Percentiles rank a stretch among this genome's conserved stretches.
Evolutionary conservation across 2,797 vertebrate species (phyloP).

Genomic region (Coregonus suidteri): DNA sequence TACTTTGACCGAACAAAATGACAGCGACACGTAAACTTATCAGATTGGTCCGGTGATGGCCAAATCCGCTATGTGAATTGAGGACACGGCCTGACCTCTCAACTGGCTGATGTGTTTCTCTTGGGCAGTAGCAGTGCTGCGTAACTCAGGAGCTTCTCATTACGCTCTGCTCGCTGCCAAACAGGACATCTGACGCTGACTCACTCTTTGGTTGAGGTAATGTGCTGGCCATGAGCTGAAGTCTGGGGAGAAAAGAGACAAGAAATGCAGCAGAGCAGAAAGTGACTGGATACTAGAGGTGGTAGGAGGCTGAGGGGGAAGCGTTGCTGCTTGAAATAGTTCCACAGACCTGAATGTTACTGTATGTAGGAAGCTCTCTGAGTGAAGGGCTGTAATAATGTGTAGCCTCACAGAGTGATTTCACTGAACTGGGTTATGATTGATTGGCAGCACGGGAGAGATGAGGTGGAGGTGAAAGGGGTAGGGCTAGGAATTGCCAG

Average conservation of each 20-base stretch:
- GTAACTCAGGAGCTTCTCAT: slow-evolving; percentile 6
- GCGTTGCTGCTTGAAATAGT: slow-evolving; percentile 27
- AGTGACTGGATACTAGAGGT: not conserved
- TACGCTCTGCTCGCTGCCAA: not conserved
- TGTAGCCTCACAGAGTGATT: too few relatives aligned
- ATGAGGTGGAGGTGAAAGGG: slow-evolving; percentile 4
- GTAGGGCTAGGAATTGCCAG: too few relatives aligned
- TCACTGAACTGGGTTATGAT: slow-evolving; percentile 25
- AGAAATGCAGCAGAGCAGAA: not conserved
- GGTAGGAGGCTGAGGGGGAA: slow-evolving; percentile 13
- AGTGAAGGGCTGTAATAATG: too few relatives aligned
- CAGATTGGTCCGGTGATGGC: too few relatives aligned
- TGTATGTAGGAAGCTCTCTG: too few relatives aligned
- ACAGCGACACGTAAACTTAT: too few relatives aligned
- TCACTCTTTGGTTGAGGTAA: not conserved
- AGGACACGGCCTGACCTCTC: slow-evolving; percentile 17
- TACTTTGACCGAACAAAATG: too few relatives aligned
- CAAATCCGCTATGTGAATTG: slow-evolving; percentile 36
- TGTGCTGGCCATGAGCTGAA: slow-evolving; percentile 1
- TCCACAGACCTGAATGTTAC: too few relatives aligned
- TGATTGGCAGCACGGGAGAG: slow-evolving; percentile 27
- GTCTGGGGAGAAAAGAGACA: not conserved
- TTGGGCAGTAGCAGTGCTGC: not conserved
- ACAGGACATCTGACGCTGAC: not conserved
- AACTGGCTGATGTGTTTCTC: not conserved